Evolutionary conservation across 2,113 vertebrate species (phyloP).

Genomic region (Canis aureus): DNA sequence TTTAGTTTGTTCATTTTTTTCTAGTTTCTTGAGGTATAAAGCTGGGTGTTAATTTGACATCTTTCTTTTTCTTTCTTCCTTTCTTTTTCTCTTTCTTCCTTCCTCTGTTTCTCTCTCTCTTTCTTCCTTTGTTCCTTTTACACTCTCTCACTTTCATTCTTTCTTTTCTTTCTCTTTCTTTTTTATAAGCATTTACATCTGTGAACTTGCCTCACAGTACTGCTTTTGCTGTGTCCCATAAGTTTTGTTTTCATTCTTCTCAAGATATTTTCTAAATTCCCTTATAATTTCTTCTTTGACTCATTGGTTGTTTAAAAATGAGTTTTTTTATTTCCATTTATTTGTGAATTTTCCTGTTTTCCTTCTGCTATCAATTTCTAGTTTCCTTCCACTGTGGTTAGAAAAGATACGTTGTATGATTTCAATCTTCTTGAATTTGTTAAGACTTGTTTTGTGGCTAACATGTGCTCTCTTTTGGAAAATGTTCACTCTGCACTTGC

Average conservation of each 20-base stretch:
- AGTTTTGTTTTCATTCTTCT: background rate
- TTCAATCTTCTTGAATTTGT: background rate
- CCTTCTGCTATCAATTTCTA: background rate
- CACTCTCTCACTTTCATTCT: too few species aligned
- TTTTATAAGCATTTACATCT: background rate
- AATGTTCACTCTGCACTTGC: background rate
- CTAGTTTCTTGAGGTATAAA: background rate
- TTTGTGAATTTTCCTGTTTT: background rate
- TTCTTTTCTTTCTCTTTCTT: background rate
- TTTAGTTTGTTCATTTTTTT: background rate
- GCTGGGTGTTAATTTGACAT: background rate
- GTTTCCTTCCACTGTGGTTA: background rate
- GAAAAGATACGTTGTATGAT: background rate
- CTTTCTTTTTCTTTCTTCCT: background rate
- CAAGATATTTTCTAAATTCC: background rate
- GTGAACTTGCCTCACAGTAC: background rate
- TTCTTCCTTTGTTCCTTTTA: too few species aligned
- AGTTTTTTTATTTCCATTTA: background rate
- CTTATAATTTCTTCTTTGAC: background rate
- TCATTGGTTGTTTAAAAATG: background rate
- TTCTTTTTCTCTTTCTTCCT: too few species aligned
- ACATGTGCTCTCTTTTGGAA: background rate
- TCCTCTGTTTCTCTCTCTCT: background rate
- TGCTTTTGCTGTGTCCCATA: background rate
- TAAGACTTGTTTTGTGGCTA: background rate